These are phyloP conservation scores for Adelphocoris suturalis DNA, from an alignment of 2,888 invertebrate genomes.

Conservation along the genomic window DNA sequence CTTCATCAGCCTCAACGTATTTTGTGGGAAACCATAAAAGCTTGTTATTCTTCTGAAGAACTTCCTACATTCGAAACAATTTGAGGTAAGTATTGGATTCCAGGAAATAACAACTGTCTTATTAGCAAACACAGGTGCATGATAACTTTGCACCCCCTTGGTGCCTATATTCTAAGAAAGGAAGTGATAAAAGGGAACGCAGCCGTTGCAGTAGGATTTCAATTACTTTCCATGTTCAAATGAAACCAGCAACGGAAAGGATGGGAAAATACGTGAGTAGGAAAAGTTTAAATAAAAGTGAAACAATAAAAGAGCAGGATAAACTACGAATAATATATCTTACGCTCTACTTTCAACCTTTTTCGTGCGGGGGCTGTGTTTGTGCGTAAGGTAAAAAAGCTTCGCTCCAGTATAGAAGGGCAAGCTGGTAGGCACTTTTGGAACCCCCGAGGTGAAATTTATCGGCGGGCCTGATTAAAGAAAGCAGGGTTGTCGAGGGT, in stretches of 20 bases:
- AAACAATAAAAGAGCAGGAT: constrained; percentile 1
- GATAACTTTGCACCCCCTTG: background rate
- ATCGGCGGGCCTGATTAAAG: constrained; percentile 48
- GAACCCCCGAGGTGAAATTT: constrained; percentile 37
- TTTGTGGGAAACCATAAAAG: no score
- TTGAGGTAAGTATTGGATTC: no score
- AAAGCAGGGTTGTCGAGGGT: constrained; percentile 3
- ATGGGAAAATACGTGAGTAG: background rate
- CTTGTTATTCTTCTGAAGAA: no score
- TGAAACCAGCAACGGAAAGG: background rate
- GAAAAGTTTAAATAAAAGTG: background rate
- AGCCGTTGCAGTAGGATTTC: background rate
- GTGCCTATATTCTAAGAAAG: background rate
- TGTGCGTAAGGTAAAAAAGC: background rate
- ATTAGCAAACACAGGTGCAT: background rate
- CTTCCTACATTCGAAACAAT: no score
- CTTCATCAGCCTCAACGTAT: no score
- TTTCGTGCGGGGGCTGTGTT: background rate
- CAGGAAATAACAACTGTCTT: constrained; percentile 16
- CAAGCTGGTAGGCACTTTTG: background rate
- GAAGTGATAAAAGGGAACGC: background rate
- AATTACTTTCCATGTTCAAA: constrained; percentile 22
- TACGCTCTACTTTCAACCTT: constrained; percentile 26
- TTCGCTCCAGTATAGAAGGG: background rate
- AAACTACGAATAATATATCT: constrained; percentile 2